These are phyloP conservation scores for Trichopoda pennipes DNA, from an alignment of 2,888 invertebrate species.

Conservation along the genomic window DNA sequence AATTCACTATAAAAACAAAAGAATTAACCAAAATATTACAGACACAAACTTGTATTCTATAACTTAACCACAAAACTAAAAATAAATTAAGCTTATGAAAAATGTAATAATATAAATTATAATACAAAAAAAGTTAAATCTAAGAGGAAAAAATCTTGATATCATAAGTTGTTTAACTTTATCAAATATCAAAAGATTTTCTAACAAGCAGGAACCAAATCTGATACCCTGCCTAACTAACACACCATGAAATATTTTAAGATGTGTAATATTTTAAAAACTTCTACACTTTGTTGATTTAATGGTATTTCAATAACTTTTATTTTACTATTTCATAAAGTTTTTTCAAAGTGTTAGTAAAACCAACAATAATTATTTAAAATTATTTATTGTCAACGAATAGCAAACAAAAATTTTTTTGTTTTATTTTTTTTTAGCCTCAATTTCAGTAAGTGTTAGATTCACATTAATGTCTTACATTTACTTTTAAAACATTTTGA, in stretches of 20 bases:
- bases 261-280: slow-evolving; percentile 4
- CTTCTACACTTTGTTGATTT: slow-evolving; percentile 8
- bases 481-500: slow-evolving; percentile 1
- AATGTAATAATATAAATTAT: neutral
- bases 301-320: neutral
- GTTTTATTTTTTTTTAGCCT: no score
- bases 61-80: neutral
- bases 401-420: slow-evolving; percentile 14
- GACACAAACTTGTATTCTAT: slow-evolving; percentile 9
- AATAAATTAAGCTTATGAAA: neutral
- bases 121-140: neutral
- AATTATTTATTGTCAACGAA: slow-evolving; percentile 28
- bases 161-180: neutral
- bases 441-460: neutral
- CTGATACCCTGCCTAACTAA: neutral
- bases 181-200: neutral
- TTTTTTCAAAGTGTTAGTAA: neutral
- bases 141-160: neutral
- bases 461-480: neutral
- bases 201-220: slow-evolving; percentile 21
- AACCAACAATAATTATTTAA: slow-evolving; percentile 4
- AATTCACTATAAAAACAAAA: neutral
- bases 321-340: neutral
- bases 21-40: neutral
- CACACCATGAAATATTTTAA: slow-evolving; percentile 23